Percentiles rank a stretch among this genome's conserved stretches.
Evolutionary conservation across 2,113 vertebrate genomes (phyloP).

Genomic region (Calypte anna): DNA sequence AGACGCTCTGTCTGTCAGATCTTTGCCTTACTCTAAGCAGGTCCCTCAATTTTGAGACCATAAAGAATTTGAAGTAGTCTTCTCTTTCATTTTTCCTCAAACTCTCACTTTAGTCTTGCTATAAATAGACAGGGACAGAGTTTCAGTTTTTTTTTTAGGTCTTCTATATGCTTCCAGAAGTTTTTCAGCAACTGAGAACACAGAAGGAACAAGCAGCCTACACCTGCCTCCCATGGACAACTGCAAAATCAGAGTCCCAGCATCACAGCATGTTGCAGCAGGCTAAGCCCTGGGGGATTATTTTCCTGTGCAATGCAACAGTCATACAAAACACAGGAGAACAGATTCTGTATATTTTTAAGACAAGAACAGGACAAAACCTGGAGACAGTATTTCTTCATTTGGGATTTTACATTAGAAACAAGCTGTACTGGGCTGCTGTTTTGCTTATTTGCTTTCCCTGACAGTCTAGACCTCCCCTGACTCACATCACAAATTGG

Average conservation of each 20-base stretch:
- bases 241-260: not conserved
- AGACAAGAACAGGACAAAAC: not conserved
- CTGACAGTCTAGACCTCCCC: not conserved
- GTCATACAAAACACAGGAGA: not conserved
- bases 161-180: not conserved
- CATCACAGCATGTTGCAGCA: not conserved
- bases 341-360: not conserved
- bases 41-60: constrained; percentile 22
- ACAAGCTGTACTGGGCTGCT: not conserved
- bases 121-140: not conserved
- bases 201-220: not conserved
- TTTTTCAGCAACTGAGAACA: not conserved
- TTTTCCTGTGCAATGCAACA: not conserved
- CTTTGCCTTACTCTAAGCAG: not conserved
- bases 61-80: constrained; percentile 52
- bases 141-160: not conserved
- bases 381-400: not conserved
- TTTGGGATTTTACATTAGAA: not conserved
- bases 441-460: not conserved
- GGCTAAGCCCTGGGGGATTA: not conserved
- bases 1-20: not conserved
- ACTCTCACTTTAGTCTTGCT: not conserved
- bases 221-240: not conserved
- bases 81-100: constrained; percentile 37
- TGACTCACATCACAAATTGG: not conserved